Percentiles rank a stretch among this genome's conserved stretches.
These are phyloP conservation scores for Orthosia incerta DNA, from an alignment of 2,888 invertebrate species.

Conservation along the genomic window DNA sequence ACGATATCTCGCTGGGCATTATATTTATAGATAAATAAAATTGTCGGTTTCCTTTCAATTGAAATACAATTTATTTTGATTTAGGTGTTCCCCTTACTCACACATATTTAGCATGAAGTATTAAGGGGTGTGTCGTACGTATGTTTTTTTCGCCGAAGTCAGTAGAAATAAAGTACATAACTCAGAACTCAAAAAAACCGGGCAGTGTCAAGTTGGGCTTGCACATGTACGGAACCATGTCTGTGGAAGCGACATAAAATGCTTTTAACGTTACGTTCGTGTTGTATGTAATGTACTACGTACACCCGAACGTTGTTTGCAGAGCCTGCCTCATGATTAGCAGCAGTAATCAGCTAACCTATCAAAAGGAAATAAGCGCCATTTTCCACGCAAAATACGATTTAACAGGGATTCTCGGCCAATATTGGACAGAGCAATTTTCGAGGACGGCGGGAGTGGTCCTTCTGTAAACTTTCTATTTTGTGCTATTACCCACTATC, in stretches of 20 bases:
- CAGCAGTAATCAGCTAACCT: constrained; percentile 56
- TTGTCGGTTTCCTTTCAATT: constrained; percentile 25
- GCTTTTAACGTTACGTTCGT: no score
- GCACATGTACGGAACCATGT: neutral
- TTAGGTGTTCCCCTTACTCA: constrained; percentile 4
- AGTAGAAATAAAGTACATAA: neutral
- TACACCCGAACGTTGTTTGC: constrained; percentile 10
- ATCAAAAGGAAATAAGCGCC: constrained; percentile 46
- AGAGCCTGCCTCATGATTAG: constrained; percentile 70
- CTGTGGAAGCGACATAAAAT: no score
- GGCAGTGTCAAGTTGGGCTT: neutral
- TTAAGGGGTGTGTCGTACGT: neutral
- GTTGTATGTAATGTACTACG: neutral
- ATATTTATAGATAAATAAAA: constrained; percentile 13
- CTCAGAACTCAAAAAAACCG: neutral
- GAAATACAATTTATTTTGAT: constrained; percentile 26
- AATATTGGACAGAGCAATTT: no score
- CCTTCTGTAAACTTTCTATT: no score
- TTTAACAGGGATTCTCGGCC: no score
- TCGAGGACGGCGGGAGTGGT: no score
- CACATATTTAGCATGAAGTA: constrained; percentile 1
- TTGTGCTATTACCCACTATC: no score
- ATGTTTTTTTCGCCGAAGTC: neutral
- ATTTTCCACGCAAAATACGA: no score
- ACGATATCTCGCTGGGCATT: constrained; percentile 12